These are phyloP conservation scores for Apaloderma vittatum DNA, from an alignment of 2,113 vertebrate species.

Conservation along the genomic window DNA sequence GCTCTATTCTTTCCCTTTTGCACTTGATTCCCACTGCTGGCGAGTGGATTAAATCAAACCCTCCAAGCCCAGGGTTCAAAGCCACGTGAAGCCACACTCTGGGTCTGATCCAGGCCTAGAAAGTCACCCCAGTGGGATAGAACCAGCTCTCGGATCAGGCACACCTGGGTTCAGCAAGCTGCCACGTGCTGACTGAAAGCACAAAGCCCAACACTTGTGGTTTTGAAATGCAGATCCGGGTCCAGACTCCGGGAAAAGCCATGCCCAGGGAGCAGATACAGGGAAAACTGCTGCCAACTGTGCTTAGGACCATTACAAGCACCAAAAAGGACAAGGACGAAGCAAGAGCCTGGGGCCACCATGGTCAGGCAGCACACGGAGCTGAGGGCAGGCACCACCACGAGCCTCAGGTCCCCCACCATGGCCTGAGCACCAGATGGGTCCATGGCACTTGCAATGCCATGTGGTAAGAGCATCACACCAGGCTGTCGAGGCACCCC, in stretches of 20 bases:
- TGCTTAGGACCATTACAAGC: neutral
- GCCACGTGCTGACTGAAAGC: rapidly evolving
- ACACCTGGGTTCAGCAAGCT: neutral
- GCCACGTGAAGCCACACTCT: rapidly evolving
- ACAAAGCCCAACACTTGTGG: neutral
- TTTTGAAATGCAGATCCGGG: neutral
- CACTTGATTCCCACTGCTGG: neutral
- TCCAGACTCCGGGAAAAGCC: neutral
- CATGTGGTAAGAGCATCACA: neutral
- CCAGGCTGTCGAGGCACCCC: neutral
- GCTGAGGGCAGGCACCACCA: neutral
- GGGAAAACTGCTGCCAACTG: rapidly evolving
- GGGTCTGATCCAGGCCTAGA: neutral
- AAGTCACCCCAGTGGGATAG: neutral
- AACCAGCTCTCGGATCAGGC: neutral
- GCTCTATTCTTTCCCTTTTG: neutral
- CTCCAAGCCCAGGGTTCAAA: neutral
- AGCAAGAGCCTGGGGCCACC: neutral
- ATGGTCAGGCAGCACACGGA: rapidly evolving
- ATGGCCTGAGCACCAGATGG: rapidly evolving
- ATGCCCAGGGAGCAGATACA: neutral
- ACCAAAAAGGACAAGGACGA: neutral
- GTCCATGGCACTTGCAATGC: neutral
- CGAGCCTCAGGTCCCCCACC: neutral
- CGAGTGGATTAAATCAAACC: neutral